These are phyloP conservation scores for Montipora sp. DNA, from an alignment of 64 coral and sea anemone species.

Conservation along the genomic window DNA sequence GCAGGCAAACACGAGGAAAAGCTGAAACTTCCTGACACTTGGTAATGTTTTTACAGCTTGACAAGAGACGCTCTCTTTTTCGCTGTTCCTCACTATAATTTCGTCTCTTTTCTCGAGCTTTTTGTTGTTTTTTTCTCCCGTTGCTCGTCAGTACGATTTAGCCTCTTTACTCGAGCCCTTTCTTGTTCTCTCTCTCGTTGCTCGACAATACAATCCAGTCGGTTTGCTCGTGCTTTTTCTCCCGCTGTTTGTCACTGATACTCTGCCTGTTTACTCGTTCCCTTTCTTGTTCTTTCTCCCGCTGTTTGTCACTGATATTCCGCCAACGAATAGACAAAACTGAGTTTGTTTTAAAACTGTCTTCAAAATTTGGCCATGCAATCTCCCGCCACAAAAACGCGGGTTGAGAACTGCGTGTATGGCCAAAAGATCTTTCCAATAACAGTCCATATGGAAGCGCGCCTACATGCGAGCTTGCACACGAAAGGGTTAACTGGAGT, in stretches of 20 bases:
- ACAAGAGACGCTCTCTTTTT: too few relatives aligned
- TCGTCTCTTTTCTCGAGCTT: background rate
- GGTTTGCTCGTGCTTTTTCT: background rate
- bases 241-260: constrained; percentile 1
- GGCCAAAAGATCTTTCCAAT: background rate
- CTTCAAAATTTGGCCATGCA: background rate
- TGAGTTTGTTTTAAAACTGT: background rate
- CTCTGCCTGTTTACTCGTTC: constrained; percentile 8
- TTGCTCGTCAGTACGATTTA: background rate
- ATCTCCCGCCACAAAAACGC: background rate
- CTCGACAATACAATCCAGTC: background rate
- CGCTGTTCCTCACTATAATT: too few relatives aligned
- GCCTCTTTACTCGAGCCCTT: background rate
- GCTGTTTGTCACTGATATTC: constrained; percentile 21
- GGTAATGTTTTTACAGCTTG: too few relatives aligned
- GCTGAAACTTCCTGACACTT: too few relatives aligned
- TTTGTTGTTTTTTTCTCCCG: background rate
- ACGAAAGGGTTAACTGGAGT: background rate
- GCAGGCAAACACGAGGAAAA: too few relatives aligned
- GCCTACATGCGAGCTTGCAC: background rate
- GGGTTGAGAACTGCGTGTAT: background rate
- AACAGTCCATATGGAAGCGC: background rate
- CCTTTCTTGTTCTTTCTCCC: constrained; percentile 17
- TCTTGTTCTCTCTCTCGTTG: background rate
- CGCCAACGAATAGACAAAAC: constrained; percentile 21